Conservation (phyloP, 2,888 invertebrate species). For the Athalia cordata region DNA sequence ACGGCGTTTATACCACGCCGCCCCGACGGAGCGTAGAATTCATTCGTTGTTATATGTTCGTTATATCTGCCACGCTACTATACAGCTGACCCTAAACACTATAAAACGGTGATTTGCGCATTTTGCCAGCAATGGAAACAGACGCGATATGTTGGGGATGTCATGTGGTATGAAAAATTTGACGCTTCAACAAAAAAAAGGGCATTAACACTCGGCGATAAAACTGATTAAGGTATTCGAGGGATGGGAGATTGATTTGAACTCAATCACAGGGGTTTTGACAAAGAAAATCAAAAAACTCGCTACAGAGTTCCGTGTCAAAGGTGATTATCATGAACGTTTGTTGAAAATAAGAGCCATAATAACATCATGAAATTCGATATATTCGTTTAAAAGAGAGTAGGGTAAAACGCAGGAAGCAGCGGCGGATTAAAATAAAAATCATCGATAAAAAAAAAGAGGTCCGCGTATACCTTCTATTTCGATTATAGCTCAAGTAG, state of each 20-base stretch:
- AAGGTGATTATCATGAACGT: slow-evolving; percentile 16
- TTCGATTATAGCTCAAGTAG: too few relatives aligned
- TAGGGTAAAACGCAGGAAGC: slow-evolving; percentile 3
- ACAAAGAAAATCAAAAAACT: slow-evolving; percentile 21
- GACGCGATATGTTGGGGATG: slow-evolving; percentile 27
- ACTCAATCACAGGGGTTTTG: slow-evolving; percentile 32
- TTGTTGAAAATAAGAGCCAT: slow-evolving; percentile 9
- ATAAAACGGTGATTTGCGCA: background rate
- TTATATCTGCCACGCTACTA: background rate
- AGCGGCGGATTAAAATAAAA: slow-evolving; percentile 7
- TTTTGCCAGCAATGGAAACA: slow-evolving; percentile 29
- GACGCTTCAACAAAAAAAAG: slow-evolving; percentile 22
- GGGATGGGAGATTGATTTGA: background rate
- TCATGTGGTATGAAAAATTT: slow-evolving; percentile 24
- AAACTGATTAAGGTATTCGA: slow-evolving; percentile 31
- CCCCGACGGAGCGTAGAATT: background rate
- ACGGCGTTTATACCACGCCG: background rate
- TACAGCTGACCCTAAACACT: background rate
- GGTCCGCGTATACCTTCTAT: too few relatives aligned
- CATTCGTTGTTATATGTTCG: background rate
- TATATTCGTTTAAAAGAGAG: slow-evolving; percentile 34
- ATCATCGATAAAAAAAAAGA: background rate
- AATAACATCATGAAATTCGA: background rate
- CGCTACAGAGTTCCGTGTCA: background rate
- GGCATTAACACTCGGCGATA: slow-evolving; percentile 36